These are phyloP conservation scores for Anableps anableps DNA, from an alignment of 2,797 vertebrate species.

Conservation along the genomic window DNA sequence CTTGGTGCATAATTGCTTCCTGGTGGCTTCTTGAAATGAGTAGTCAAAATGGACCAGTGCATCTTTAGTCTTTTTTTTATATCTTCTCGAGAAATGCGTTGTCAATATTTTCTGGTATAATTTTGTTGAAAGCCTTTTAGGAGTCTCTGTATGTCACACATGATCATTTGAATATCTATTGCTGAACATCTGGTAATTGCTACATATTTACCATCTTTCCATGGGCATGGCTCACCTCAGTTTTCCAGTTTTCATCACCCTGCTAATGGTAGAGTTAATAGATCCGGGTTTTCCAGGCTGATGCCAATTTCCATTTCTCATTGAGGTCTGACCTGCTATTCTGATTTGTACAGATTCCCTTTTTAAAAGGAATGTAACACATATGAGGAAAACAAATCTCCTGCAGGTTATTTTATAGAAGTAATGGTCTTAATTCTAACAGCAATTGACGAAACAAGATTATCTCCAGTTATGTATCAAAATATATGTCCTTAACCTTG, in stretches of 20 bases:
- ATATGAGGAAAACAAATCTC: background rate
- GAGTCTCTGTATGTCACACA: background rate
- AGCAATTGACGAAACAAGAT: background rate
- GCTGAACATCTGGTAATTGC: constrained; percentile 45
- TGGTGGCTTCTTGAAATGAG: constrained; percentile 8
- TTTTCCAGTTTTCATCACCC: constrained; percentile 24
- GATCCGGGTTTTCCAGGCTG: background rate
- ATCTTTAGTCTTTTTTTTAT: background rate
- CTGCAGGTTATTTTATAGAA: background rate
- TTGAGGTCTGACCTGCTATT: background rate
- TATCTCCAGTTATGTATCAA: background rate
- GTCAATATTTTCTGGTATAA: background rate
- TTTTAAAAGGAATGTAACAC: background rate
- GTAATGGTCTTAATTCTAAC: background rate
- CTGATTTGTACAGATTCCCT: background rate
- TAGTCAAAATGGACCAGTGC: background rate
- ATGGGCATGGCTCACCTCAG: constrained; percentile 69
- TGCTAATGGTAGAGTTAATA: background rate
- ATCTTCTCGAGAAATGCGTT: background rate
- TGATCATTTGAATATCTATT: constrained; percentile 22
- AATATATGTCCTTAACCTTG: background rate
- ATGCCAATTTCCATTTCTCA: background rate
- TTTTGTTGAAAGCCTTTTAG: constrained; percentile 1
- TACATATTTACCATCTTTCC: constrained; percentile 68
- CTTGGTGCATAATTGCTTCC: constrained; percentile 20